phyloP scores from a whole-genome alignment of 2,113 vertebrate species.

The Emydura subglobosa region DNA sequence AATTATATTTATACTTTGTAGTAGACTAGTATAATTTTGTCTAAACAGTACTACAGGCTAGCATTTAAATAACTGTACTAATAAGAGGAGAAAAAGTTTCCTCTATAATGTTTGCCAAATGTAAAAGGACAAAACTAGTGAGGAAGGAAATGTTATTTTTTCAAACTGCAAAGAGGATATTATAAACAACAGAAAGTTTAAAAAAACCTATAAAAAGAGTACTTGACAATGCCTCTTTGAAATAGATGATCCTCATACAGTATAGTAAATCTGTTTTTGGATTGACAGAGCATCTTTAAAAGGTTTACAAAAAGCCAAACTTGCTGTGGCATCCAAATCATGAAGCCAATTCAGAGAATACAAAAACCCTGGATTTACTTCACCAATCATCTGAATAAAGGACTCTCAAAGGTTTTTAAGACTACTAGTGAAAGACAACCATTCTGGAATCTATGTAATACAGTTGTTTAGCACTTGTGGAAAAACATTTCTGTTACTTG shows the following conservation, averaged over 20 bases:
- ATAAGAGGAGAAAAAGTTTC: not conserved
- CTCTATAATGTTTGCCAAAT: not conserved
- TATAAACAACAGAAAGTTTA: not conserved
- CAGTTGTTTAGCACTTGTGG: constrained; percentile 36
- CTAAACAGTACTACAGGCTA: not conserved
- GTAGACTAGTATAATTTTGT: not conserved
- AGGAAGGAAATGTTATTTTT: not conserved
- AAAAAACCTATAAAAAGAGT: not conserved
- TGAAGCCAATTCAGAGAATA: not conserved
- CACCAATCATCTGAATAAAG: not conserved
- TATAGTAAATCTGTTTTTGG: not conserved
- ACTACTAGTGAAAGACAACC: not conserved
- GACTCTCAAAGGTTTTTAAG: not conserved
- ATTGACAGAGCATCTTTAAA: not conserved
- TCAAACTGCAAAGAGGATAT: not conserved
- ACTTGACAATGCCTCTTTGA: constrained; percentile 17
- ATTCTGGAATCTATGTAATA: constrained; percentile 23
- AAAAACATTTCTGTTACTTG: constrained; percentile 57
- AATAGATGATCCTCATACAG: constrained; percentile 14
- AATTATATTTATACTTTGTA: not conserved
- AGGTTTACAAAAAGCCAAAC: not conserved
- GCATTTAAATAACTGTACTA: not conserved
- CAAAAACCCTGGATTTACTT: not conserved
- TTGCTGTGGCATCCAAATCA: not conserved
- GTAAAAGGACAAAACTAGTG: not conserved